A percentile compares a stretch with the other conserved stretches of the same genome.
phyloP scores from a whole-genome alignment of 2,888 invertebrate species.

The Conomelus anceps region DNA sequence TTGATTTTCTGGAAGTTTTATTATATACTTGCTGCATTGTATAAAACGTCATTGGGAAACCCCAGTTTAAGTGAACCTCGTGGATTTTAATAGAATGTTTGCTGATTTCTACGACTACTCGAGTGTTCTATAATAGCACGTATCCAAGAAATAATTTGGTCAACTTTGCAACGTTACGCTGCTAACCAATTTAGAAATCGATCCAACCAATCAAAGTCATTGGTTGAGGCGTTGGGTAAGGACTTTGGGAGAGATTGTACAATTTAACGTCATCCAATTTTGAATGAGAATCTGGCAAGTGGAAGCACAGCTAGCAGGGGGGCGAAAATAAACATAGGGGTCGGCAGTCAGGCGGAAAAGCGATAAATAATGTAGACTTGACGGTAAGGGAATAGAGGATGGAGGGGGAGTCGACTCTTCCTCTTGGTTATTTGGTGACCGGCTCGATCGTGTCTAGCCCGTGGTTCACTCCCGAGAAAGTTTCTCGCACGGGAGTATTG shows the following conservation, averaged over 20 bases:
- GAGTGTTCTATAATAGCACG: not conserved
- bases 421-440: not conserved
- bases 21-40: too few relatives aligned
- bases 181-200: not conserved
- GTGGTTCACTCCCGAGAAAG: not conserved
- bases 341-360: not conserved
- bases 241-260: not conserved
- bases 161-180: not conserved
- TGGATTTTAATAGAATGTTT: too few relatives aligned
- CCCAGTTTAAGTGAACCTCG: too few relatives aligned
- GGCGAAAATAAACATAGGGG: not conserved
- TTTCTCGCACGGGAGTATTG: not conserved
- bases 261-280: not conserved
- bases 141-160: not conserved
- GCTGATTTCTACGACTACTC: not conserved
- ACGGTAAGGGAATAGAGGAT: not conserved
- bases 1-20: too few relatives aligned
- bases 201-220: not conserved
- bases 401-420: not conserved
- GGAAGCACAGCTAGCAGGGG: not conserved
- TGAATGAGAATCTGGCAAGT: not conserved
- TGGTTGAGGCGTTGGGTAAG: not conserved
- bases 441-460: not conserved
- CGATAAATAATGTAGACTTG: not conserved
- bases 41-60: too few relatives aligned